phyloP scores from a whole-genome alignment of 1,140 invertebrate species.

The Caenorhabditis remanei region DNA sequence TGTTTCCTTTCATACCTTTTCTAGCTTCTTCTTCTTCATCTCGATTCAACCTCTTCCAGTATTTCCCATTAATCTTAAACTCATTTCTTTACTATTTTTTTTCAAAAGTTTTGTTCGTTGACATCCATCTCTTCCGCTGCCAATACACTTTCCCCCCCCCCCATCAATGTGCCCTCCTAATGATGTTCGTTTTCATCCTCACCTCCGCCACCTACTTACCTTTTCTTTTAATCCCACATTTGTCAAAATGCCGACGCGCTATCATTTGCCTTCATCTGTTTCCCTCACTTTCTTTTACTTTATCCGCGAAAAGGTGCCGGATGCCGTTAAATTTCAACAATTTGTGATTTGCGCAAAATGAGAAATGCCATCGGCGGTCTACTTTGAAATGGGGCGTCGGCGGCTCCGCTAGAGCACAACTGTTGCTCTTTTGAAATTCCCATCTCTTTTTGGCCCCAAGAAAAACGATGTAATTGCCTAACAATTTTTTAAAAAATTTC shows the following conservation, averaged over 20 bases:
- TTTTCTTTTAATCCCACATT: constrained; percentile 24
- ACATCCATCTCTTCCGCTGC: background rate
- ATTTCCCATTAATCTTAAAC: constrained; percentile 39
- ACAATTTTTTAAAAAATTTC: background rate
- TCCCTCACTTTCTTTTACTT: background rate
- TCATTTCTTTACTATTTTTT: background rate
- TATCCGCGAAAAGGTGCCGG: constrained; percentile 31
- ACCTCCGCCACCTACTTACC: constrained; percentile 43
- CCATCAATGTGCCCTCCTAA: constrained; percentile 39
- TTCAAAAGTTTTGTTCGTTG: constrained; percentile 8
- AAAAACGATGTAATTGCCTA: too few relatives aligned
- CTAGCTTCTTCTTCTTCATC: background rate
- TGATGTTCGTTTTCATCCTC: constrained; percentile 22
- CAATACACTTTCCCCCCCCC: background rate
- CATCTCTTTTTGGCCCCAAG: too few relatives aligned
- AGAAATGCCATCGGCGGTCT: background rate
- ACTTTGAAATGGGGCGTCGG: background rate
- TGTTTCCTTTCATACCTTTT: background rate
- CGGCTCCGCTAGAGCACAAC: background rate
- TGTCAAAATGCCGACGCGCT: constrained; percentile 45
- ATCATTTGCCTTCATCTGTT: constrained; percentile 49
- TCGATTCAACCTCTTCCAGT: constrained; percentile 7
- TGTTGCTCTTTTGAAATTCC: background rate
- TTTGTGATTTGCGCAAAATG: constrained; percentile 17
- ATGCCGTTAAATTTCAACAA: constrained; percentile 11